These are phyloP conservation scores for Festucalex cinctus DNA, from an alignment of 2,113 vertebrate genomes.

Conservation along the genomic window DNA sequence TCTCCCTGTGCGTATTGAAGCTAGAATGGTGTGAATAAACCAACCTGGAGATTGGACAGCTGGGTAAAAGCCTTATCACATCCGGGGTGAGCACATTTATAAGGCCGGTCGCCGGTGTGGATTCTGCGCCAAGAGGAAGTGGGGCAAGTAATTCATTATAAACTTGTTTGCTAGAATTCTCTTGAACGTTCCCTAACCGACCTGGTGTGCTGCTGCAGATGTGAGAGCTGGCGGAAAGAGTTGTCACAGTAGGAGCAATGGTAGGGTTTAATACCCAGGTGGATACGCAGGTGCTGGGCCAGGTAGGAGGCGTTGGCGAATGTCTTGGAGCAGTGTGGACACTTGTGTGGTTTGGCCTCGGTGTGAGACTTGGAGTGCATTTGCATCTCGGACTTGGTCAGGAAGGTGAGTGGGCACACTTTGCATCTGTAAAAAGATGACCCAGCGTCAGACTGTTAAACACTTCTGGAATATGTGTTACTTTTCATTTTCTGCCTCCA, in stretches of 20 bases:
- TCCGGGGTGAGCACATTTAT: constrained; percentile 78
- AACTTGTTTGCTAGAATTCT: background rate
- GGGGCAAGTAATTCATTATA: background rate
- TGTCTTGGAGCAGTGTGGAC: constrained; percentile 98
- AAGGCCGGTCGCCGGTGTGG: constrained; percentile 78
- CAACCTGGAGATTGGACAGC: constrained; percentile 78
- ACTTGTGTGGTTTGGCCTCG: constrained; percentile 99
- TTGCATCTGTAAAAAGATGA: constrained; percentile 79
- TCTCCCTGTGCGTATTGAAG: background rate
- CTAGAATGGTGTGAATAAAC: background rate
- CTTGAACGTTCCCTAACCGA: constrained; percentile 40
- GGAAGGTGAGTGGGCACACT: constrained; percentile 97
- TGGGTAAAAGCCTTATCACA: constrained; percentile 81
- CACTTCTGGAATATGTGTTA: background rate
- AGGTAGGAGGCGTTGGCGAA: constrained; percentile 98
- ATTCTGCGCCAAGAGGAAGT: constrained; percentile 58
- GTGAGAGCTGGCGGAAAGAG: constrained; percentile 93
- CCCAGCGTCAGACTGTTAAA: background rate
- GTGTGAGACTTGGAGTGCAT: constrained; percentile 99
- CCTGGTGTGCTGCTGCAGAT: constrained; percentile 99
- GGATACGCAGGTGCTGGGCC: constrained; percentile 97
- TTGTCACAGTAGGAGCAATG: constrained; percentile 99
- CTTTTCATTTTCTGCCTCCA: background rate
- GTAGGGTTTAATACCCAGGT: constrained; percentile 97
- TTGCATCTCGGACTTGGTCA: constrained; percentile 99